Base-by-base conservation (phyloP, 2,888 invertebrate species). In the Catocala nupta region DNA sequence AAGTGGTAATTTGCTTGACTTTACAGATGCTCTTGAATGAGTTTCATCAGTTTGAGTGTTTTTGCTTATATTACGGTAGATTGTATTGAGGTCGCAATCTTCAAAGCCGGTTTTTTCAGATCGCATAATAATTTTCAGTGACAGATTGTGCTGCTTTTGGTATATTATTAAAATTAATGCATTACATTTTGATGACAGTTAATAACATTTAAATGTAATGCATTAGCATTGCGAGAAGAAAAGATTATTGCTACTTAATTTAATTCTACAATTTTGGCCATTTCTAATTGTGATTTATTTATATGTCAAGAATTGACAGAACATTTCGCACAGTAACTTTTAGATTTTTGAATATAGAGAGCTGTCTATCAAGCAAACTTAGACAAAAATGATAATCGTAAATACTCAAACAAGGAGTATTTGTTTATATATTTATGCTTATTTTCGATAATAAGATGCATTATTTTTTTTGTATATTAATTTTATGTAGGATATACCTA, bases 31-130 rank as follows among this genome's bases (percentile, higher is more conserved):
- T 13, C 6, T 25, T n/a, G 12, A 9, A n/a, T 12, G 57, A n/a
- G 16, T 43, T 10, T 58, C 60, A 43, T 68, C 80, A 3, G 86
- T 84, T 65, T 89, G 84, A 7, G 84, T 87, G 55, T 75, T 80
- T 62, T 78, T 80, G n/a, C 84, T 75, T 33, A 73, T 60, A 16
- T 63, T 50, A 68, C 71, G 68, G 47, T 74, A 72, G 55, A 63
- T 63, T 48, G 63, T 60, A 55, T 68, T 63, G 25, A 73, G 47
- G 54, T 71, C 72, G 52, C 70, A 73, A 55, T 72, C 62, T 43
- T 77, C 75, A 25, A 71, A 63, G 25, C 65, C 54, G 13, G 74
- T 59, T 50, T 71, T 72, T 68, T 71, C 73, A 11, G 82, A 77
- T 78, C 77, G 71, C 88, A 89, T 89, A 82, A 67, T 83, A 81